These are phyloP conservation scores for Sciurus niger DNA, from an alignment of 2,113 vertebrate species.

Conservation along the genomic window DNA sequence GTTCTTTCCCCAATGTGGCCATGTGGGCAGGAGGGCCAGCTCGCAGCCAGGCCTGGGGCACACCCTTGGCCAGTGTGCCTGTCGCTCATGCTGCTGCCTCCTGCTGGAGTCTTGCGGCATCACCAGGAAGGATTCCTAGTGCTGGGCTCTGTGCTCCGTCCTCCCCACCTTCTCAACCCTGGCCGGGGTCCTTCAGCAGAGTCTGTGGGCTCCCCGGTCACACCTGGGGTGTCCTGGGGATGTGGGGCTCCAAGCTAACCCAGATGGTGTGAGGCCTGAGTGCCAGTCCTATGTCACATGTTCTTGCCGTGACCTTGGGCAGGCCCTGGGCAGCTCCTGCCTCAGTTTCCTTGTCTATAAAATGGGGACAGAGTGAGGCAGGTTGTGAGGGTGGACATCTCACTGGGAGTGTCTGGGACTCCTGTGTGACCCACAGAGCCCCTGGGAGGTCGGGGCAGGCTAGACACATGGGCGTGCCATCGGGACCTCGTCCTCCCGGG, in stretches of 20 bases:
- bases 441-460: neutral
- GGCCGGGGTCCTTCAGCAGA: neutral
- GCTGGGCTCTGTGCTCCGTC: neutral
- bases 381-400: neutral
- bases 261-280: too few species aligned
- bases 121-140: neutral
- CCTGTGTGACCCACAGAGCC: neutral
- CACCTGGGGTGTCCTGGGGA: neutral
- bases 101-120: neutral
- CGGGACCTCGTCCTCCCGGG: neutral
- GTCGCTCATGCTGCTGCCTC: too few species aligned
- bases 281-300: neutral
- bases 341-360: neutral
- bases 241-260: rapidly evolving
- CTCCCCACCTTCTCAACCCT: neutral
- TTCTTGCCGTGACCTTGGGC: neutral
- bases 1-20: too few species aligned
- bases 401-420: neutral
- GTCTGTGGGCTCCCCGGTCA: neutral
- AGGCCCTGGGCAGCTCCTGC: neutral
- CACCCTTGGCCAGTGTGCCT: too few species aligned
- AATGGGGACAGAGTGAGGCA: neutral
- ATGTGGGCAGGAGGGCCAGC: too few species aligned
- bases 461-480: too few species aligned
- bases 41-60: too few species aligned